Conservation (phyloP, 92 coral and sea anemone species). For the Paramuricea clavata region DNA sequence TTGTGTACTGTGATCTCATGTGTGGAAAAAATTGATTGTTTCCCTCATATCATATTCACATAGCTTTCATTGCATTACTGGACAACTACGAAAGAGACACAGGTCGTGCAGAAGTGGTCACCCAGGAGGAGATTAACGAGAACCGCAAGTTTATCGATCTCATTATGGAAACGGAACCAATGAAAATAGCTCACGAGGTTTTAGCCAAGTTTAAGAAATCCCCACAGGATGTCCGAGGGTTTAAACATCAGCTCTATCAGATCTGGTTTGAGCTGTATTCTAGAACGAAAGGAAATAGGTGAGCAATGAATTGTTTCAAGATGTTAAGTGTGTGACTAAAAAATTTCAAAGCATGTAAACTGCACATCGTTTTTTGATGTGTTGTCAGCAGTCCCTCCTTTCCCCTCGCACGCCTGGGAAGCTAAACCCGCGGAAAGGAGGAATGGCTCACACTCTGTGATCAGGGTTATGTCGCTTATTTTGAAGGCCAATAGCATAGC, state of each 20-base stretch:
- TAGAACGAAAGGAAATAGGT: conserved; percentile 87
- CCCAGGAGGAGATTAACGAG: conserved; percentile 83
- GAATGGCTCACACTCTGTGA: no score
- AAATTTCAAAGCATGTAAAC: neutral
- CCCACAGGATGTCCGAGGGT: conserved; percentile 71
- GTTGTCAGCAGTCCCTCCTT: no score
- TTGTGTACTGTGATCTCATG: neutral
- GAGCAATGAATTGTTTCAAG: neutral
- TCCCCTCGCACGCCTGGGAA: no score
- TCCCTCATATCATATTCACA: neutral
- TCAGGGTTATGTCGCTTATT: no score
- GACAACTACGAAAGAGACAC: conserved; percentile 94
- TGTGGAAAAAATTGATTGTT: neutral
- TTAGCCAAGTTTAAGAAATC: conserved; percentile 72
- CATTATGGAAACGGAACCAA: conserved; percentile 92
- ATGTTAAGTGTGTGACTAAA: neutral
- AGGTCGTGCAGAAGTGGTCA: conserved; percentile 88
- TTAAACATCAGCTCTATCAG: conserved; percentile 77
- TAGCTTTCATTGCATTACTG: conserved; percentile 92
- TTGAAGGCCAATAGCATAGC: no score
- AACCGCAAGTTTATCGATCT: conserved; percentile 88
- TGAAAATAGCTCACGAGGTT: conserved; percentile 85
- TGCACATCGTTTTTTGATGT: neutral
- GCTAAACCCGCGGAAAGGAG: no score
- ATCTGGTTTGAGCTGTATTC: conserved; percentile 93